phyloP scores from a whole-genome alignment of 2,888 invertebrate genomes.

The Stenotaenia linearis region DNA sequence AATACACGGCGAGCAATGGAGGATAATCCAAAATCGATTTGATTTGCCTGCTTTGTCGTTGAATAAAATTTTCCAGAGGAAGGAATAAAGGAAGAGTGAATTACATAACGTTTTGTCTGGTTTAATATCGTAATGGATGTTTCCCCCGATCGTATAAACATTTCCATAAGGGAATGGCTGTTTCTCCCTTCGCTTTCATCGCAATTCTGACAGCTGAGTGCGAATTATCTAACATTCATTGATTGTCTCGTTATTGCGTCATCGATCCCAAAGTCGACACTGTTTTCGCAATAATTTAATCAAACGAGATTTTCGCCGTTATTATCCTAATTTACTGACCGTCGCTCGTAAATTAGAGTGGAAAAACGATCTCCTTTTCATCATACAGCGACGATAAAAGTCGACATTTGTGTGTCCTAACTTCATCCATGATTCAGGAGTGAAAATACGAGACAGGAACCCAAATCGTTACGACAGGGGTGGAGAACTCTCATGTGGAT shows the following conservation, averaged over 20 bases:
- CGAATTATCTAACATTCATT: slow-evolving; percentile 12
- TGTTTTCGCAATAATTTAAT: not conserved
- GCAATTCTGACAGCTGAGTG: slow-evolving; percentile 4
- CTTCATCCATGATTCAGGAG: slow-evolving; percentile 18
- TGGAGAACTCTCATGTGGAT: slow-evolving; percentile 4
- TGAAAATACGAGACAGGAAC: slow-evolving; percentile 3
- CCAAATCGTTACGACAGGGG: slow-evolving; percentile 5
- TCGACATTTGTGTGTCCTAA: not conserved
- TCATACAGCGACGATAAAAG: not conserved
- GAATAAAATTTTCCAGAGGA: not conserved
- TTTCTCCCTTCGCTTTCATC: not conserved
- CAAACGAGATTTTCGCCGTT: not conserved
- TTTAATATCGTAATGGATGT: not conserved
- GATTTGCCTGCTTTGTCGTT: not conserved
- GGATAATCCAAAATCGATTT: slow-evolving; percentile 26
- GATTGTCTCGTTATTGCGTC: slow-evolving; percentile 13
- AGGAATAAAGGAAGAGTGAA: not conserved
- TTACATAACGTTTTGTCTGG: not conserved
- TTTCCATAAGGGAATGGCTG: not conserved
- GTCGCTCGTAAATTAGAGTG: not conserved
- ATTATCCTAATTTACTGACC: not conserved
- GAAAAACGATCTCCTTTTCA: not conserved
- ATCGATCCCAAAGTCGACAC: not conserved
- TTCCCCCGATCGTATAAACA: not conserved
- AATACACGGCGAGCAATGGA: not conserved